Evolutionary conservation across 2,888 invertebrate genomes (phyloP).

Genomic region (Epinotia brunnichana): DNA sequence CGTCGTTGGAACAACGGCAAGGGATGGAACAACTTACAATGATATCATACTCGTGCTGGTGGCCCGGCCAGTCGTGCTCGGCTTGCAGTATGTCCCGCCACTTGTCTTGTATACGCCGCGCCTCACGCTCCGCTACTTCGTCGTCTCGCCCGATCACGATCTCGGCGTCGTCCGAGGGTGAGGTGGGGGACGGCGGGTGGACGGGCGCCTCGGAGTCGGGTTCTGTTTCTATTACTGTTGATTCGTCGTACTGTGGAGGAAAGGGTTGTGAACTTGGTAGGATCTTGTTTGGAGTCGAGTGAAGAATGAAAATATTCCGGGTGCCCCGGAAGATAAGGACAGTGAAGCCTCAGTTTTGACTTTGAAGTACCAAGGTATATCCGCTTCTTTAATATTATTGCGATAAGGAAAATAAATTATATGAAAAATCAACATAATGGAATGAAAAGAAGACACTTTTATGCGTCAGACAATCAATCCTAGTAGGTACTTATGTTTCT

Average conservation of each 20-base stretch:
- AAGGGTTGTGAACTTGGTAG: background rate
- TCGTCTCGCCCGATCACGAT: constrained; percentile 85
- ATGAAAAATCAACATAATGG: too few species aligned
- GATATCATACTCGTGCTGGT: constrained; percentile 87
- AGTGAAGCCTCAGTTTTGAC: too few species aligned
- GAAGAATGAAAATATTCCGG: too few species aligned
- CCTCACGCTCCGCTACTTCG: constrained; percentile 75
- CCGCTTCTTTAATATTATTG: too few species aligned
- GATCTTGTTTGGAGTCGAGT: background rate
- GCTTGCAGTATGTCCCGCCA: constrained; percentile 89
- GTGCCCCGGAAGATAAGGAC: too few species aligned
- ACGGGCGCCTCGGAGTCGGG: constrained; percentile 84
- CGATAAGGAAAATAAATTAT: too few species aligned
- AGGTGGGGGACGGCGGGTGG: constrained; percentile 81
- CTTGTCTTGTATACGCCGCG: constrained; percentile 88
- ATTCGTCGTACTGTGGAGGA: constrained; percentile 85
- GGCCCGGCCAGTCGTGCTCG: constrained; percentile 78
- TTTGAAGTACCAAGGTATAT: too few species aligned
- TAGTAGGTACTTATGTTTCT: too few species aligned
- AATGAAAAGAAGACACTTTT: too few species aligned
- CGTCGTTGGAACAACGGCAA: background rate
- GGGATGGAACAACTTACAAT: constrained; percentile 83
- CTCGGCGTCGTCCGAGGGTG: constrained; percentile 83
- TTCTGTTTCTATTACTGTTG: constrained; percentile 87
- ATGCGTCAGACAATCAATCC: too few species aligned